These are phyloP conservation scores for Sebastes jordani DNA, from an alignment of 2,797 vertebrate species.

Conservation along the genomic window DNA sequence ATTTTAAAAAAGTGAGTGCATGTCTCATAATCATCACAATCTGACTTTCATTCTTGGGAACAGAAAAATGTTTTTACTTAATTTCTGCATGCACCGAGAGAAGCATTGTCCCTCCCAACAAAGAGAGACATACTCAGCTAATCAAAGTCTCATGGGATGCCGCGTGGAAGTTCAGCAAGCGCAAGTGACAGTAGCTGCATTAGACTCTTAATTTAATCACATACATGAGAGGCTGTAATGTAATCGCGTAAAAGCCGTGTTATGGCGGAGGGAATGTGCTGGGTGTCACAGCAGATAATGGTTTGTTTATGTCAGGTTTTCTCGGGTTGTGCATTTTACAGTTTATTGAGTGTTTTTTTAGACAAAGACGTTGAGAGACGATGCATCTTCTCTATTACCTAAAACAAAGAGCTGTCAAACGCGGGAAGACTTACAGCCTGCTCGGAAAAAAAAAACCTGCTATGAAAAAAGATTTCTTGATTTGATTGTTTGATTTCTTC, in stretches of 20 bases:
- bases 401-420: conserved; percentile 4
- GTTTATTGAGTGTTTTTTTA: not conserved
- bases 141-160: conserved; percentile 32
- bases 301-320: conserved; percentile 24
- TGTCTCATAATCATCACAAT: not conserved
- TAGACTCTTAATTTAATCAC: conserved; percentile 51
- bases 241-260: not conserved
- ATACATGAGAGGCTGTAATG: conserved; percentile 51
- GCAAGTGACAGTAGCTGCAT: conserved; percentile 38
- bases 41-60: not conserved
- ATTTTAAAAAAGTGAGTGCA: not conserved
- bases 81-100: not conserved
- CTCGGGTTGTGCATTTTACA: not conserved
- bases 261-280: conserved; percentile 8
- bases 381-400: conserved; percentile 10
- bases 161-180: conserved; percentile 18
- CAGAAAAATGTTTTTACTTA: not conserved
- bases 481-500: not conserved
- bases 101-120: not conserved
- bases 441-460: not conserved
- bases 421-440: not conserved
- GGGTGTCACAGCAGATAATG: conserved; percentile 30
- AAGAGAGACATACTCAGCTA: conserved; percentile 6
- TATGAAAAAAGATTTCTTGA: too few species aligned
- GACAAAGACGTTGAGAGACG: not conserved